Conservation (phyloP, 2,888 invertebrate genomes). For the Napeogenes inachia region DNA sequence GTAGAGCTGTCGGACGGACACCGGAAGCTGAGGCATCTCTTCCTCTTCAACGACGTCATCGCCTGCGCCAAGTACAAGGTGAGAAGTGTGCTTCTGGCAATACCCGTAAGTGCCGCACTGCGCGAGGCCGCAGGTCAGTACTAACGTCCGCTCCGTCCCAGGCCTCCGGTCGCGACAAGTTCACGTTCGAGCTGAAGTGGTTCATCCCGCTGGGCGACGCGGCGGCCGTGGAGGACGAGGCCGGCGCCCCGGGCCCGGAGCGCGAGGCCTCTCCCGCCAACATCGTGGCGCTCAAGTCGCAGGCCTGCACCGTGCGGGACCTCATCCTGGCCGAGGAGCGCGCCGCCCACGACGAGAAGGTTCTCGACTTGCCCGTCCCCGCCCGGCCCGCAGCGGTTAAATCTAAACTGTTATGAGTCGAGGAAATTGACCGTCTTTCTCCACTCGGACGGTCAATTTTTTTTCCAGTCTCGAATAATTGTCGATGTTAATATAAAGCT, state of each 20-base stretch:
- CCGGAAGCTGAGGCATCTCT: conserved; percentile 93
- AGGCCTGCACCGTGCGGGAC: conserved; percentile 91
- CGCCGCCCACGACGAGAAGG: conserved; percentile 80
- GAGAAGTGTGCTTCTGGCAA: conserved; percentile 22
- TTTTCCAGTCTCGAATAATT: too few relatives aligned
- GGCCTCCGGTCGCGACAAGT: conserved; percentile 91
- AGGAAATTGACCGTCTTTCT: too few relatives aligned
- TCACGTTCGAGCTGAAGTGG: conserved; percentile 96
- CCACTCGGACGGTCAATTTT: too few relatives aligned
- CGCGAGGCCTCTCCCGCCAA: conserved; percentile 86
- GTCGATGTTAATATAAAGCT: too few relatives aligned
- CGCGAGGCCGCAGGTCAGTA: too few relatives aligned
- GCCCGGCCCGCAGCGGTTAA: too few relatives aligned
- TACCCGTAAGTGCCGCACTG: too few relatives aligned
- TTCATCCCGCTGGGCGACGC: conserved; percentile 92
- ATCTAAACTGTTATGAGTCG: too few relatives aligned
- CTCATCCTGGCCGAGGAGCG: conserved; percentile 89
- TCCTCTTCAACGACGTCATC: conserved; percentile 95
- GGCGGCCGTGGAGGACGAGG: conserved; percentile 83
- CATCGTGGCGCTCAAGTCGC: conserved; percentile 89
- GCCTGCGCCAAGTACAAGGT: conserved; percentile 96
- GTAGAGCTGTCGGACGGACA: conserved; percentile 93
- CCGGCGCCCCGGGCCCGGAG: conserved; percentile 46
- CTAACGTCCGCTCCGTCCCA: conserved; percentile 36
- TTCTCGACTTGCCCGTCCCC: conserved; percentile 30